Evolutionary conservation across 2,797 vertebrate genomes (phyloP).

Genomic region (Lepus oiostolus): DNA sequence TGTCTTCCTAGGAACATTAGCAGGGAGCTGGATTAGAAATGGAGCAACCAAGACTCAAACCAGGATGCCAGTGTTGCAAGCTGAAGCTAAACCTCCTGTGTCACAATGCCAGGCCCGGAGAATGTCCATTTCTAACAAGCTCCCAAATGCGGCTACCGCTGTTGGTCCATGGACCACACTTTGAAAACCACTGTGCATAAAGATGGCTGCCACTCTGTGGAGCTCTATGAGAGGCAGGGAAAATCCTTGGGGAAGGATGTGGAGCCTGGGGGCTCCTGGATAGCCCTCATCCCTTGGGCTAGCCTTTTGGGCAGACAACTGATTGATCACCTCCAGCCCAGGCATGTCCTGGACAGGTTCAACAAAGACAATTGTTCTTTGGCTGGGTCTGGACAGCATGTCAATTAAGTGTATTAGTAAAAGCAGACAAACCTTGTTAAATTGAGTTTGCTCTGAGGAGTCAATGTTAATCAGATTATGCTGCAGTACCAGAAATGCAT

Average conservation of each 20-base stretch:
- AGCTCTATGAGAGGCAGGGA: neutral
- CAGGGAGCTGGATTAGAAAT: no score
- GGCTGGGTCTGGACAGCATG: neutral
- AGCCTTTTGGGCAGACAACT: constrained; percentile 1
- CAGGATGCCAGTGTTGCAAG: no score
- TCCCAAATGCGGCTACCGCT: neutral
- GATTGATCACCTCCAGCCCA: constrained; percentile 2
- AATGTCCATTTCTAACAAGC: neutral
- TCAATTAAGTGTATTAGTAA: constrained; percentile 54
- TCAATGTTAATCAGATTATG: constrained; percentile 67
- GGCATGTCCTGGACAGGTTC: constrained; percentile 3
- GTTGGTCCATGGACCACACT: neutral
- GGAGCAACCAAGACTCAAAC: no score
- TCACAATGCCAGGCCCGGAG: no score
- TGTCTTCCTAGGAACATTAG: no score
- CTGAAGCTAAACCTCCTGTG: no score
- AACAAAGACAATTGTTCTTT: constrained; percentile 49
- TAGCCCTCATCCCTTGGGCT: neutral
- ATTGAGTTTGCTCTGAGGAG: constrained; percentile 55
- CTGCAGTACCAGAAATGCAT: constrained; percentile 58
- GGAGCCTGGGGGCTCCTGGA: neutral
- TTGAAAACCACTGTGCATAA: neutral
- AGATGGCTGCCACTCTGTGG: neutral
- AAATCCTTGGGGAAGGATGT: neutral
- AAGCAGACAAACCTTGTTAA: constrained; percentile 56